Evolutionary conservation across 2,113 vertebrate species (phyloP).

Genomic region (Hydropotes inermis): DNA sequence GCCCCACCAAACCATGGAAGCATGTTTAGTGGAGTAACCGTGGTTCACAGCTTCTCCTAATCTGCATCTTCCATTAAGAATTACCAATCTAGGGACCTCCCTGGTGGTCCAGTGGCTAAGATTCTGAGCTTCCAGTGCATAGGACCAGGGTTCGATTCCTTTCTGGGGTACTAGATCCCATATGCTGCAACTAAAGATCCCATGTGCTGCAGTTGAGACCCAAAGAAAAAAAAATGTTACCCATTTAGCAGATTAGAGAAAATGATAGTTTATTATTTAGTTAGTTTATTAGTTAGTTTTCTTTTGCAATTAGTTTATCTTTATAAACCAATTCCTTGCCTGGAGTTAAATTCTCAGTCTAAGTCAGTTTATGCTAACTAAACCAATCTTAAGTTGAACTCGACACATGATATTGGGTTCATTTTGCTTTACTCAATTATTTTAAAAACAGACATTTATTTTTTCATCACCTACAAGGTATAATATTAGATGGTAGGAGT

Average conservation of each 20-base stretch:
- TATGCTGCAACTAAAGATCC: background rate
- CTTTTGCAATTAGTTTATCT: slow-evolving; percentile 26
- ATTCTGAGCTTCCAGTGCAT: background rate
- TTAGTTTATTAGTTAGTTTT: background rate
- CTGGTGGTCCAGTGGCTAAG: background rate
- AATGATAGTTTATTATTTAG: slow-evolving; percentile 40
- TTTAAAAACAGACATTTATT: background rate
- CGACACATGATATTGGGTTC: background rate
- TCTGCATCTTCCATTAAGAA: background rate
- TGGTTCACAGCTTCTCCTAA: background rate
- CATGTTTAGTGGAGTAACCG: background rate
- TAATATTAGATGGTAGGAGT: background rate
- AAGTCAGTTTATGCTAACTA: slow-evolving; percentile 43
- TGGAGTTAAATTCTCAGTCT: background rate
- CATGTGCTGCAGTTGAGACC: background rate
- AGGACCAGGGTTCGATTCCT: background rate
- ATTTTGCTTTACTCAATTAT: slow-evolving; percentile 1
- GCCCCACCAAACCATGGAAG: background rate
- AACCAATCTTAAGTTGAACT: background rate
- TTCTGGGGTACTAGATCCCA: fast-evolving
- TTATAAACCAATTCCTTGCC: slow-evolving; percentile 29
- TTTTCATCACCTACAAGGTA: background rate
- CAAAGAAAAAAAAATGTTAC: background rate
- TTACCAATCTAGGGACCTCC: background rate
- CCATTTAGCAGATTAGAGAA: background rate